Evolutionary conservation across 2,888 invertebrate species (phyloP), one percentile per base, ranked within the genome.

Genomic region (Drosophila paramelanica): DNA sequence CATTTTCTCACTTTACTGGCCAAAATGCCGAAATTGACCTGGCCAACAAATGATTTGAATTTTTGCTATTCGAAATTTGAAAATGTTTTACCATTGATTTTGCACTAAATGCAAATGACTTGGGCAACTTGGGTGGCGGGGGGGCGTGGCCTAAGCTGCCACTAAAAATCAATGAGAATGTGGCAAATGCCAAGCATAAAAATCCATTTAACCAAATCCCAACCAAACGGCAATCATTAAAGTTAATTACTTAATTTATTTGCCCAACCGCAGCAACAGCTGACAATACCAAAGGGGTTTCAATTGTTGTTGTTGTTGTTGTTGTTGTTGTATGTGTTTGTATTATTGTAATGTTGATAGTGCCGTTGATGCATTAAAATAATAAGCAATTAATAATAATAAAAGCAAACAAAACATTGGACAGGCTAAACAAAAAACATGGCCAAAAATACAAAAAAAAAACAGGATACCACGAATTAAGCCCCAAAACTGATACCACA

Each of bases 171-270:
- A 64, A 64, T 51, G 51, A 49, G 23, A 25, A 51, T 38, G 20
- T 49, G 13, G 33, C 46, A 47, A 69, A 58, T 45, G 52, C 38
- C 55, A 47, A 57, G 67, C 71, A 62, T 67, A 45, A 56, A 73
- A 59, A 62, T 68, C 41, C 55, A 68, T 56, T 62, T 57, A 58
- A 53, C 45, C 43, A 50, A 71, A 75, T 56, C 46, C 39, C 25
- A 74, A 56, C 51, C 70, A 51, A 75, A 67, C 41, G 71, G 50
- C 52, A 64, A 66, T 64, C 71, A 67, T 77, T 77, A 80, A 80
- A 80, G 77, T 77, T 79, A 79, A 79, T 80, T 79, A 80, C 74
- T 80, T 77, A 80, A 79, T 80, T 79, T 77, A 80, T 79, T 77
- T 68, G 56, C n/a, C 58, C 60, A 59, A 70, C 77, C 65, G 47